Conservation (phyloP, 1,140 invertebrate species). For the Apis cerana region DNA sequence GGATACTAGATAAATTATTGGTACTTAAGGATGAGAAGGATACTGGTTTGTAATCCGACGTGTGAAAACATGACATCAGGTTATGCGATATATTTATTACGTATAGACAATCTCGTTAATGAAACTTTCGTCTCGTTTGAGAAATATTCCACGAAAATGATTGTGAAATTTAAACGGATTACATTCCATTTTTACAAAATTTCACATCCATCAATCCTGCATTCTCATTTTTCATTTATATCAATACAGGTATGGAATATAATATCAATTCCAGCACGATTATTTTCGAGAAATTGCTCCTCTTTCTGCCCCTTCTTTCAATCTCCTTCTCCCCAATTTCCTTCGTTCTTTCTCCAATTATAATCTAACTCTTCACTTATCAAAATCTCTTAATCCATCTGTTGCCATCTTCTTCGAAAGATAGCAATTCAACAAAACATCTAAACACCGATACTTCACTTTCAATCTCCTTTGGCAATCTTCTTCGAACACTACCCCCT, state of each 20-base stretch:
- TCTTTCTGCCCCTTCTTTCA: constrained; percentile 11
- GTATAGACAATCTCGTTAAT: background rate
- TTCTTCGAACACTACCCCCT: no score
- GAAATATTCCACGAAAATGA: background rate
- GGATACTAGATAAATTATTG: background rate
- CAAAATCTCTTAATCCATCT: background rate
- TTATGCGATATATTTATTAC: background rate
- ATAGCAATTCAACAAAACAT: background rate
- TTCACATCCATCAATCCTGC: background rate
- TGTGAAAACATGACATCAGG: background rate
- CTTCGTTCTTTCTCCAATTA: background rate
- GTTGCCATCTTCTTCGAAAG: background rate
- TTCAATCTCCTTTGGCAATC: no score
- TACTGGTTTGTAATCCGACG: background rate
- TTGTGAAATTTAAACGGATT: background rate
- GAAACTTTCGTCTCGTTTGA: background rate
- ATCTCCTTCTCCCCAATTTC: background rate
- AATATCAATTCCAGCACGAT: constrained; percentile 64
- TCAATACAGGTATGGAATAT: constrained; percentile 38
- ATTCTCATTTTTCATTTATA: constrained; percentile 32
- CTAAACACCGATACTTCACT: background rate
- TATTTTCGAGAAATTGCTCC: constrained; percentile 71
- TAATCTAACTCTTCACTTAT: background rate
- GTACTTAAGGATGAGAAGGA: background rate
- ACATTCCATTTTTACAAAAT: background rate